Evolutionary conservation across 2,113 vertebrate species (phyloP).

Genomic region (Ochotona curzoniae): DNA sequence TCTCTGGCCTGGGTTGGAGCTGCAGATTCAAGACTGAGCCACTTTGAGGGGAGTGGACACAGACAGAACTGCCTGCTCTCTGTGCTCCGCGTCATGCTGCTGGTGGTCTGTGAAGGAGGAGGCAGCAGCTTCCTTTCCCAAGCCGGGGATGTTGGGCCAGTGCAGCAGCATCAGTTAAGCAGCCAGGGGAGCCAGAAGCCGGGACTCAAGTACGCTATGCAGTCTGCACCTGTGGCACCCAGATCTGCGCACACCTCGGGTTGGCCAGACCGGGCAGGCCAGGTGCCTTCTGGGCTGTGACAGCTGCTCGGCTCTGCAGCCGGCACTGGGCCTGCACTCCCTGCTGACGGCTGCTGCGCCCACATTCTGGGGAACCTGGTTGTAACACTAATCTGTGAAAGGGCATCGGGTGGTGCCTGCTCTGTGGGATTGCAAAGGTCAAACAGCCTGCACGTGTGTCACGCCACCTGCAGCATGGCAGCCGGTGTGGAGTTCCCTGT

Average conservation of each 20-base stretch:
- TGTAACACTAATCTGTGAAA: neutral
- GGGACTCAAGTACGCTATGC: too few relatives aligned
- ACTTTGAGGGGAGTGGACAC: too few relatives aligned
- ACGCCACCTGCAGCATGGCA: too few relatives aligned
- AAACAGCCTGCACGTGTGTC: accelerated
- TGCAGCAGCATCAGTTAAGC: too few relatives aligned
- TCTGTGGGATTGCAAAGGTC: neutral
- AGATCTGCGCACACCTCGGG: accelerated
- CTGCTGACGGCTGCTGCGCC: accelerated
- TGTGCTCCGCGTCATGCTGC: too few relatives aligned
- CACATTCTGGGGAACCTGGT: neutral
- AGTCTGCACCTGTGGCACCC: accelerated
- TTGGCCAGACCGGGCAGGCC: neutral
- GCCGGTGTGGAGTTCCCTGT: too few relatives aligned
- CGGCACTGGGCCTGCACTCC: neutral
- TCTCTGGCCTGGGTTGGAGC: neutral
- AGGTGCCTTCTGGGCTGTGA: accelerated
- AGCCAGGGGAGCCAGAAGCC: too few relatives aligned
- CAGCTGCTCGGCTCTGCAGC: neutral
- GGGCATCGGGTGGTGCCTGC: neutral
- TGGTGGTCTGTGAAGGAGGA: too few relatives aligned
- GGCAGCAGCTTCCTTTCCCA: too few relatives aligned
- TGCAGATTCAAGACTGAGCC: too few relatives aligned
- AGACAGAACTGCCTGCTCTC: too few relatives aligned
- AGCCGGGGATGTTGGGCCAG: too few relatives aligned